Percentiles rank a stretch among this genome's conserved stretches.
Conservation (phyloP, 1,140 invertebrate species). For the Andricus grossulariae region DNA sequence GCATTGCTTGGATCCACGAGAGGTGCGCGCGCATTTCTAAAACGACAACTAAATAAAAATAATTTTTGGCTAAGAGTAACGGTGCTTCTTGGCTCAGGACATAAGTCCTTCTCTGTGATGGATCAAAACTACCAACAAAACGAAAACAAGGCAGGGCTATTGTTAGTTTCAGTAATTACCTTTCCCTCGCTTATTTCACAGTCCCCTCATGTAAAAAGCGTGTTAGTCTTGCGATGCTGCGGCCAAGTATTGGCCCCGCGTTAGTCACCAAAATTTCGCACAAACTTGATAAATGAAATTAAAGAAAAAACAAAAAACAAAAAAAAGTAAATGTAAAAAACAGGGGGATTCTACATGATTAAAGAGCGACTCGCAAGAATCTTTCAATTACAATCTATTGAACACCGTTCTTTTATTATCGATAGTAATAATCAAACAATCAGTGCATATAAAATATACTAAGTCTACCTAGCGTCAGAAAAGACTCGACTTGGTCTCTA, state of each 20-base stretch:
- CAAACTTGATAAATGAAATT: slow-evolving; percentile 6
- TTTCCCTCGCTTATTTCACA: slow-evolving; percentile 57
- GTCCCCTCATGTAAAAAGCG: slow-evolving; percentile 44
- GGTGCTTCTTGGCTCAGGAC: slow-evolving; percentile 55
- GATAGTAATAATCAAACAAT: slow-evolving; percentile 76
- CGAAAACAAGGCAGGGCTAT: slow-evolving; percentile 52
- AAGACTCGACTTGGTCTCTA: slow-evolving; percentile 70
- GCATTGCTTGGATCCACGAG: slow-evolving; percentile 6
- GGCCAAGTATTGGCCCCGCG: slow-evolving; percentile 38
- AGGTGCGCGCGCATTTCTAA: slow-evolving; percentile 35
- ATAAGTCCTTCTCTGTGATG: slow-evolving; percentile 42
- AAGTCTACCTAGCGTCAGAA: slow-evolving; percentile 76
- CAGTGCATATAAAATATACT: slow-evolving; percentile 77
- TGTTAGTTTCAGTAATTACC: slow-evolving; percentile 69
- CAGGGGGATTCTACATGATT: slow-evolving; percentile 43
- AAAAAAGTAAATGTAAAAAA: slow-evolving; percentile 36
- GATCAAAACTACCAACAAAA: slow-evolving; percentile 47
- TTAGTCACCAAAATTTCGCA: slow-evolving; percentile 34
- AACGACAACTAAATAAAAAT: slow-evolving; percentile 72
- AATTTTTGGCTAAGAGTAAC: slow-evolving; percentile 76
- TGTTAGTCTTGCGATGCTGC: slow-evolving; percentile 44
- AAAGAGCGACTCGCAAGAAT: slow-evolving; percentile 59
- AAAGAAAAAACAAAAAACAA: slow-evolving; percentile 15
- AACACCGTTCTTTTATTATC: slow-evolving; percentile 76
- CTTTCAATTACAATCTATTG: slow-evolving; percentile 71